Conservation (phyloP, 2,888 invertebrate species). For the Folsomia manolachei region DNA sequence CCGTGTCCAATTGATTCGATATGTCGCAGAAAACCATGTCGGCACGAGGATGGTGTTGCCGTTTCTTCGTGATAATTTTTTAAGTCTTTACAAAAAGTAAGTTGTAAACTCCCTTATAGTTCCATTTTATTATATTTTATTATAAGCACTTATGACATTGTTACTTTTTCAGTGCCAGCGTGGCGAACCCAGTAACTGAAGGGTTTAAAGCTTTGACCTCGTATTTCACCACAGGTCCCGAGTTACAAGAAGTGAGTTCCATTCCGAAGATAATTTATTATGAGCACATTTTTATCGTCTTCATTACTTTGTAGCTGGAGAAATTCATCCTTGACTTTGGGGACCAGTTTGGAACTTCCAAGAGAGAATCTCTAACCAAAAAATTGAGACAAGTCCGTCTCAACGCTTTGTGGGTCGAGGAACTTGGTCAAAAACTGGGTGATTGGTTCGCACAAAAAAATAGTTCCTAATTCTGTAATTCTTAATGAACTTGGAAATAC, state of each 20-base stretch:
- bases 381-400: conserved; percentile 22
- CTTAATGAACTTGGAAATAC: no score
- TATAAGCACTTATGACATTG: no score
- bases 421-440: not conserved
- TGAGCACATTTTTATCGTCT: not conserved
- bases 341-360: conserved; percentile 24
- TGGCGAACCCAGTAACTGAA: conserved; percentile 38
- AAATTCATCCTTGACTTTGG: conserved; percentile 26
- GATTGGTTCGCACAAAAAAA: no score
- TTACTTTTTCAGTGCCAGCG: conserved; percentile 24
- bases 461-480: no score
- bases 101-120: not conserved
- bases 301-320: conserved; percentile 19
- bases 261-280: no score
- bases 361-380: conserved; percentile 26
- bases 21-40: conserved; percentile 26
- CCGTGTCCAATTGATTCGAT: conserved; percentile 25
- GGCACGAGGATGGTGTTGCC: conserved; percentile 22
- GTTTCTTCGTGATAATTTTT: conserved; percentile 32
- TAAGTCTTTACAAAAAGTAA: conserved; percentile 37
- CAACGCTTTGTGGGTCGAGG: conserved; percentile 31
- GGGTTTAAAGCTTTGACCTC: conserved; percentile 24
- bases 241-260: conserved; percentile 18
- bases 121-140: not conserved
- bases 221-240: conserved; percentile 20